Percentiles rank a stretch among this genome's conserved stretches.
phyloP scores from a whole-genome alignment of 2,797 vertebrate genomes.

The Numenius phaeopus region DNA sequence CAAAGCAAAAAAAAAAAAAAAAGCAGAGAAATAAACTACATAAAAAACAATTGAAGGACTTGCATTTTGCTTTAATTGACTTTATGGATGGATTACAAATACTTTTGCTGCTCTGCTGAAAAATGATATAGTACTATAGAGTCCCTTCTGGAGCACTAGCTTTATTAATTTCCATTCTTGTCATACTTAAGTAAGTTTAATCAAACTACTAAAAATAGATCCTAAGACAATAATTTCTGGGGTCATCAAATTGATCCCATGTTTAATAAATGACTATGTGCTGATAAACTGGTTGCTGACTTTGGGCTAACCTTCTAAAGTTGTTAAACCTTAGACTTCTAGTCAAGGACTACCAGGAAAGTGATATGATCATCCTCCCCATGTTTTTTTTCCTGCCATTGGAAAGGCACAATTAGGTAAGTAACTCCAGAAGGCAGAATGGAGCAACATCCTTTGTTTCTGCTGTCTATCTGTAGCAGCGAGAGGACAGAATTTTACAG shows the following conservation, averaged over 20 bases:
- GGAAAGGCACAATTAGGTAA: neutral
- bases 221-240: neutral
- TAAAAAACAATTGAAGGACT: neutral
- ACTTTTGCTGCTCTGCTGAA: neutral
- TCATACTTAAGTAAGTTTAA: conserved; percentile 1
- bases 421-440: neutral
- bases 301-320: neutral
- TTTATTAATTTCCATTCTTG: conserved; percentile 17
- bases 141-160: neutral
- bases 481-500: neutral
- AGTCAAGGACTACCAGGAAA: neutral
- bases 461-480: neutral
- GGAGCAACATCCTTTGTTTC: neutral
- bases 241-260: neutral
- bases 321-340: neutral
- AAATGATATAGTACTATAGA: neutral
- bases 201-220: neutral
- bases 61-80: neutral
- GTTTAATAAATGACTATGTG: neutral
- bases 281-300: neutral
- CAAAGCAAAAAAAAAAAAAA: neutral
- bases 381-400: neutral
- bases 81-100: neutral
- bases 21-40: neutral
- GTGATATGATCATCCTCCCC: neutral